Conservation (phyloP, 2,797 vertebrate genomes). For the Saxicola maurus region DNA sequence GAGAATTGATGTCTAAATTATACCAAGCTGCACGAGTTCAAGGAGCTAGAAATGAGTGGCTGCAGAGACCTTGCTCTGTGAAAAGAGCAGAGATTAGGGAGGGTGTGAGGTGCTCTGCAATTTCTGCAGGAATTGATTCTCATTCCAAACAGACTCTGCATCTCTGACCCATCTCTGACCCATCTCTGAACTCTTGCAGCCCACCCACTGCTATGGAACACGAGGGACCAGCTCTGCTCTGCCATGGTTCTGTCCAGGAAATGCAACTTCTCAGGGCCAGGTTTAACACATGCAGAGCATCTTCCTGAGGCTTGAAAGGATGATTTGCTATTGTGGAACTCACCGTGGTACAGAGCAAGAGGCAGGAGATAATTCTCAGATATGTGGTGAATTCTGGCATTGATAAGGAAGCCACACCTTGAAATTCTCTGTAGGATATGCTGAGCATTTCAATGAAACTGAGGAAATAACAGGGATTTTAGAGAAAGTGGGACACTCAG, state of each 20-base stretch:
- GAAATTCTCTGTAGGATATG: not conserved
- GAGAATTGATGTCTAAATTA: not conserved
- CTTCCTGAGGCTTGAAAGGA: not conserved
- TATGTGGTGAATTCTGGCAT: not conserved
- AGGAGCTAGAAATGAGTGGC: not conserved
- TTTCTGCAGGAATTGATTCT: not conserved
- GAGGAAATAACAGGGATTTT: not conserved
- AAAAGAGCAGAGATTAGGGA: not conserved
- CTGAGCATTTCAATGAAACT: not conserved
- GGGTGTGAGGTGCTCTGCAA: not conserved
- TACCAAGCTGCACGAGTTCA: not conserved
- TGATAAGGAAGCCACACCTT: not conserved
- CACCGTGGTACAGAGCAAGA: accelerated
- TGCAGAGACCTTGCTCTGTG: not conserved
- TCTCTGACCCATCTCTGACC: not conserved
- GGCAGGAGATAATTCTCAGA: not conserved
- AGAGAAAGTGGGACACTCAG: not conserved
- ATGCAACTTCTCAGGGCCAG: not conserved
- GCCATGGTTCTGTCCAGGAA: not conserved
- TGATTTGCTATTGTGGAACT: not conserved
- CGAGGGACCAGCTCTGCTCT: accelerated
- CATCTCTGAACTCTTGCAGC: not conserved
- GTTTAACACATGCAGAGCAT: not conserved
- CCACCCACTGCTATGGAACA: not conserved
- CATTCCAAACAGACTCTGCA: not conserved